Evolutionary conservation across 2,888 invertebrate genomes (phyloP).

Genomic region (Agrochola lota): DNA sequence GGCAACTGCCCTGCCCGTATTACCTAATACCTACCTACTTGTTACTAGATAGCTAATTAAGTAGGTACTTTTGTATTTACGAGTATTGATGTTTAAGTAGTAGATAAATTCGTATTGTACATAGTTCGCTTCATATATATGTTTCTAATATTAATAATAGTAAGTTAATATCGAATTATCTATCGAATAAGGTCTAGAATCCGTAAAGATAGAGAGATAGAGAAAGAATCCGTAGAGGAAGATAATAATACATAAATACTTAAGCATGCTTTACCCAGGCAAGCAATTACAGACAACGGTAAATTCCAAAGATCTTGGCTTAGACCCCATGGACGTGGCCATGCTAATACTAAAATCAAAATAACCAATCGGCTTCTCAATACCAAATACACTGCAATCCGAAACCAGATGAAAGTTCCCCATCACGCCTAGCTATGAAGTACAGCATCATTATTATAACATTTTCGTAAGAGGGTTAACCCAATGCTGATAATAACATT

Average conservation of each 20-base stretch:
- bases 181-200: no score
- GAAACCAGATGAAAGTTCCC: not conserved
- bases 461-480: constrained; percentile 44
- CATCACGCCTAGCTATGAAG: constrained; percentile 4
- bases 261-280: not conserved
- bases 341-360: constrained; percentile 6
- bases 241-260: not conserved
- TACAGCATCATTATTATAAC: constrained; percentile 34
- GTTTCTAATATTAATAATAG: no score
- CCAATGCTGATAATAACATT: constrained; percentile 58
- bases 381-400: constrained; percentile 14
- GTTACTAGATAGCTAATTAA: no score
- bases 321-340: constrained; percentile 1
- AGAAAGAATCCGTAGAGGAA: no score
- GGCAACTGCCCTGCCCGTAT: no score
- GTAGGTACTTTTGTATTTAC: no score
- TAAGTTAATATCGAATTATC: no score
- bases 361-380: not conserved
- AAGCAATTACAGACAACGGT: constrained; percentile 18
- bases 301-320: constrained; percentile 16
- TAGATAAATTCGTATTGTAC: no score
- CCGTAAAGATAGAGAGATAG: no score
- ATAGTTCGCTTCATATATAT: no score
- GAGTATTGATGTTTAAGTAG: no score
- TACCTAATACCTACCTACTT: no score